These are phyloP conservation scores for Tupiocoris notatus DNA, from an alignment of 2,888 invertebrate species.

Conservation along the genomic window DNA sequence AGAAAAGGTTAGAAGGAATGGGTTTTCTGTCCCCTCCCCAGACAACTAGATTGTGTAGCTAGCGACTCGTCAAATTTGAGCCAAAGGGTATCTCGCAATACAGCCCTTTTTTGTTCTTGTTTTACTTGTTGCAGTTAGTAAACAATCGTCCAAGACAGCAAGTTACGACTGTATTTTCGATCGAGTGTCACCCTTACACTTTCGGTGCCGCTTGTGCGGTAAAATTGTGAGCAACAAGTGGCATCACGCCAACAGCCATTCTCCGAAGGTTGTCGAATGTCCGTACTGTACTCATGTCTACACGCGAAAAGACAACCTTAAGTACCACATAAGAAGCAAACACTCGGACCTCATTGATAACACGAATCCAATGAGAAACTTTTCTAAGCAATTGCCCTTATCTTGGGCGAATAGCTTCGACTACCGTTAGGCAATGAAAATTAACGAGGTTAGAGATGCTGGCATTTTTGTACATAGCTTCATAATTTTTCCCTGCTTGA, in stretches of 20 bases:
- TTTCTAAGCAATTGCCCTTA: constrained; percentile 4
- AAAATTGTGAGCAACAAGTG: constrained; percentile 67
- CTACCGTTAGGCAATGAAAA: constrained; percentile 11
- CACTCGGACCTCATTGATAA: constrained; percentile 53
- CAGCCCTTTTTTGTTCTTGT: constrained; percentile 49
- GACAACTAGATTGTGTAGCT: too few relatives aligned
- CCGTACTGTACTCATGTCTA: constrained; percentile 64
- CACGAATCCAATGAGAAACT: constrained; percentile 11
- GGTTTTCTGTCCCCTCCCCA: constrained; percentile 1
- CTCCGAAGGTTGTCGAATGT: constrained; percentile 55
- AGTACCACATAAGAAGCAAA: constrained; percentile 66
- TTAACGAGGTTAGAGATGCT: constrained; percentile 17
- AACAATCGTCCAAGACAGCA: constrained; percentile 32
- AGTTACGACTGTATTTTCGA: constrained; percentile 47
- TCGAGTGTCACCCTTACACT: constrained; percentile 46
- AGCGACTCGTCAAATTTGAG: too few relatives aligned
- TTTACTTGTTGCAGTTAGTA: constrained; percentile 39
- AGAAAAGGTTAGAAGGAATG: constrained; percentile 39
- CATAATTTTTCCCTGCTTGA: constrained; percentile 18
- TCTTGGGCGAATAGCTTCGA: constrained; percentile 15
- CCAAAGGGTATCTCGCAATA: too few relatives aligned
- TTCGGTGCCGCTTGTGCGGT: constrained; percentile 63
- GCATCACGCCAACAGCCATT: constrained; percentile 57
- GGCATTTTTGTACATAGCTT: constrained; percentile 26
- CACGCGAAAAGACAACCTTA: constrained; percentile 67